Percentiles rank a stretch among this genome's conserved stretches.
Evolutionary conservation across 2,797 vertebrate species (phyloP).

Genomic region (Limosa lapponica): DNA sequence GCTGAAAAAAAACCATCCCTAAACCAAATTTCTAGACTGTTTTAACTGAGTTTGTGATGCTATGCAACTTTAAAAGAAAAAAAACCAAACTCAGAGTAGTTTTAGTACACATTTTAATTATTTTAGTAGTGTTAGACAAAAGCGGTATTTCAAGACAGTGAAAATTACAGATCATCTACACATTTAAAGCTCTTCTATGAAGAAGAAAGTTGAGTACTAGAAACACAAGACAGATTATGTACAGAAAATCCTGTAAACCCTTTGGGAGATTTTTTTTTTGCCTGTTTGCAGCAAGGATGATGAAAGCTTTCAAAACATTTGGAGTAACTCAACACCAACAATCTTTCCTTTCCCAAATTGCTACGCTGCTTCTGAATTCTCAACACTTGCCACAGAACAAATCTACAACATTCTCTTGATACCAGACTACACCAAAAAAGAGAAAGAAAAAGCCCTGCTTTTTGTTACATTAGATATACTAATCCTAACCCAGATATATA

Average conservation of each 20-base stretch:
- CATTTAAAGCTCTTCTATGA: neutral
- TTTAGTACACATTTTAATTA: neutral
- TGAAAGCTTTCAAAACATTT: conserved; percentile 66
- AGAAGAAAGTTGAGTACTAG: neutral
- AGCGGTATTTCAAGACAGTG: neutral
- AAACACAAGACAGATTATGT: neutral
- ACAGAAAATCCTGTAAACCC: neutral
- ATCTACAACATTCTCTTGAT: neutral
- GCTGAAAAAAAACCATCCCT: neutral
- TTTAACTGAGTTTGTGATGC: neutral
- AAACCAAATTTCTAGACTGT: neutral
- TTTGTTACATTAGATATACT: neutral
- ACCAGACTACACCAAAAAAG: neutral
- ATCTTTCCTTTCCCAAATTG: conserved; percentile 35
- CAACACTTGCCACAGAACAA: neutral
- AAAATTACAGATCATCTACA: neutral
- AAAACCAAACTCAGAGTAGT: neutral
- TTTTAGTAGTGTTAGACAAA: neutral
- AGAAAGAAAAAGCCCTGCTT: neutral
- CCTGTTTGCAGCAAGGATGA: conserved; percentile 1
- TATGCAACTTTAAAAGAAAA: neutral
- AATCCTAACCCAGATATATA: neutral
- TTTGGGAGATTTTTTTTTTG: neutral
- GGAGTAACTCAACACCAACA: conserved; percentile 44
- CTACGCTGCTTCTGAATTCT: conserved; percentile 14